Evolutionary conservation across 1,140 invertebrate genomes (phyloP), one percentile per base, ranked within the genome.

Genomic region (Bombus sylvicola): DNA sequence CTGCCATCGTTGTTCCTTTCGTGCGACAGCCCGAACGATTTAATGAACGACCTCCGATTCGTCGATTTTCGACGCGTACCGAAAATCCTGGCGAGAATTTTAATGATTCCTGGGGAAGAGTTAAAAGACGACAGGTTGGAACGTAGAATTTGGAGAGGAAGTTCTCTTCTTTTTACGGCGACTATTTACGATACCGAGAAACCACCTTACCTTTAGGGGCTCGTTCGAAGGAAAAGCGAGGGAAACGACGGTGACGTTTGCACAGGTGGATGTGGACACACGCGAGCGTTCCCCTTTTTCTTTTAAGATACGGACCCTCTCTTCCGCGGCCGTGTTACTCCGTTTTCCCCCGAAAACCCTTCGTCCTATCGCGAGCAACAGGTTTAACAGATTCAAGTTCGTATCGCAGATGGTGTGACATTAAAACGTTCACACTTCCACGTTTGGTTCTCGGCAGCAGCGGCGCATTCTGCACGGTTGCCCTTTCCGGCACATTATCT

Each of bases 401-500:
- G 25, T 25, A n/a, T 43, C 43, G 73, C 28, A 28, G 62, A 25
- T 25, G 22, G 64, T 53, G 34, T 39, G 73, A 69, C 43, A 77
- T 39, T 47, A 47, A 76, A 80, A 59, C 43, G 68, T 80, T 85
- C 83, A 64, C 83, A 41, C 74, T 83, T 78, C 37, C 74, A 59
- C 31, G 76, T 72, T 57, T 64, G 75, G 53, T 47, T 78, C 71
- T 62, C n/a, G n/a, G 31, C 57, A 66, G 34, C 53, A 73, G 62
- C 72, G 59, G 74, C 57, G 34, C 34, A 77, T 77, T 62, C 74
- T 57, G 43, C 74, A 37, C 72, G 81, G 18, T 41, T 83, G 37
- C 81, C 43, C 86, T 59, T 80, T 64, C 81, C 76, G 81, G 73
- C 68, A 73, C 68, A 43, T 83, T 89, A 89, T 88, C 83, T 88